Conservation (phyloP, 1,140 invertebrate genomes). For the Augochlora pura region DNA sequence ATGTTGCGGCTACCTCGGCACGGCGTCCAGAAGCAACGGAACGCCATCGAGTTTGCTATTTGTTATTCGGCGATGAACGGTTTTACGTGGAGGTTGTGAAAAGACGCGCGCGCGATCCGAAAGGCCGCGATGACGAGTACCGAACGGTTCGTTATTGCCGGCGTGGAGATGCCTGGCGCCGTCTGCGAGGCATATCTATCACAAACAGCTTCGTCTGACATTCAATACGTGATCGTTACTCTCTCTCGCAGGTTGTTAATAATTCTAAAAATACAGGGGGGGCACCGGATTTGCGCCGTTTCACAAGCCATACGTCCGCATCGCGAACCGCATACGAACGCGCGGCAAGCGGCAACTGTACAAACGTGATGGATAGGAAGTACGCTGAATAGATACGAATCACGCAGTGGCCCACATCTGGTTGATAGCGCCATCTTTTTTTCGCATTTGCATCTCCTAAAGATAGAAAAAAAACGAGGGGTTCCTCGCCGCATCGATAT, state of each 20-base stretch:
- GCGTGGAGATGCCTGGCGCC: slow-evolving; percentile 37
- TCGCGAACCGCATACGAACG: neutral
- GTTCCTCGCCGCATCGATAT: slow-evolving; percentile 2
- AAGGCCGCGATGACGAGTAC: slow-evolving; percentile 36
- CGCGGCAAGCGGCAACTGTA: neutral
- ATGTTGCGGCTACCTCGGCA: slow-evolving; percentile 31
- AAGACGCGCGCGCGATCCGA: slow-evolving; percentile 3
- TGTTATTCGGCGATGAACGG: slow-evolving; percentile 28
- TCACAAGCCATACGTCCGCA: slow-evolving; percentile 10
- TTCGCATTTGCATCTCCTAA: neutral
- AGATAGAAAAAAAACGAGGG: neutral
- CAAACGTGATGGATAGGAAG: slow-evolving; percentile 28
- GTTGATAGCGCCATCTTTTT: slow-evolving; percentile 39
- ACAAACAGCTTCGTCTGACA: slow-evolving; percentile 47
- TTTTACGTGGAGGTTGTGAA: slow-evolving; percentile 5
- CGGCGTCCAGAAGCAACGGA: neutral
- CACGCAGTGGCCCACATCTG: neutral
- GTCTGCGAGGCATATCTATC: slow-evolving; percentile 46
- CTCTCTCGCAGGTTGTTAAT: slow-evolving; percentile 43
- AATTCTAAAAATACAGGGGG: slow-evolving; percentile 51
- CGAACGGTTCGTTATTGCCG: slow-evolving; percentile 41
- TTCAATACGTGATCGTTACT: slow-evolving; percentile 50
- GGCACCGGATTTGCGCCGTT: slow-evolving; percentile 12
- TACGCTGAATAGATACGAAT: slow-evolving; percentile 17
- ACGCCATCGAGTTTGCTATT: slow-evolving; percentile 14